A percentile compares a stretch with the other conserved stretches of the same genome.
Conservation (phyloP, 2,113 vertebrate genomes). For the Petrocephalus microphthalmus region DNA sequence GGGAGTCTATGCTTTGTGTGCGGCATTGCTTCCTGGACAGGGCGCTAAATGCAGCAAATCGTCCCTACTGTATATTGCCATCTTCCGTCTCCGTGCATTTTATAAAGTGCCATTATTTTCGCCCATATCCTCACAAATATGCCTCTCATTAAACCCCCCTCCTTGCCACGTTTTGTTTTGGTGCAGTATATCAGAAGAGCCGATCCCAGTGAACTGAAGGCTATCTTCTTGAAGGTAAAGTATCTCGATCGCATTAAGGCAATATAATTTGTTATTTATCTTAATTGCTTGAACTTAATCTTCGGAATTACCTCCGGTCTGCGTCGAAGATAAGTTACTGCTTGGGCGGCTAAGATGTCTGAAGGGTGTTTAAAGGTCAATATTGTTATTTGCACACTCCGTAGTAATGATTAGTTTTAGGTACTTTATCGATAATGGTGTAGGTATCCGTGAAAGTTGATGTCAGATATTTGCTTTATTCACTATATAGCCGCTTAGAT, state of each 20-base stretch:
- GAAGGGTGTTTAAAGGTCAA: constrained; percentile 4
- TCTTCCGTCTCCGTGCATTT: not conserved
- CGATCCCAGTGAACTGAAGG: constrained; percentile 78
- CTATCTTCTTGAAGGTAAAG: constrained; percentile 87
- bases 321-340: not conserved
- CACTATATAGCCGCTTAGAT: not conserved
- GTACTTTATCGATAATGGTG: not conserved
- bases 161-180: constrained; percentile 47
- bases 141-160: not conserved
- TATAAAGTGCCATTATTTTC: not conserved
- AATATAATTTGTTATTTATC: not conserved
- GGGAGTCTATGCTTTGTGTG: not conserved
- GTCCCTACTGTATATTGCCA: not conserved
- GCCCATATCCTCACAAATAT: not conserved
- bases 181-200: constrained; percentile 82
- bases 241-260: not conserved
- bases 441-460: not conserved
- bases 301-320: not conserved
- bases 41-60: not conserved
- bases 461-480: not conserved
- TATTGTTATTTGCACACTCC: not conserved
- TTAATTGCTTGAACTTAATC: not conserved
- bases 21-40: not conserved
- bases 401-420: not conserved
- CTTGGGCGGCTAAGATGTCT: not conserved